phyloP scores from a whole-genome alignment of 2,113 vertebrate species.

The Alouatta palliata region DNA sequence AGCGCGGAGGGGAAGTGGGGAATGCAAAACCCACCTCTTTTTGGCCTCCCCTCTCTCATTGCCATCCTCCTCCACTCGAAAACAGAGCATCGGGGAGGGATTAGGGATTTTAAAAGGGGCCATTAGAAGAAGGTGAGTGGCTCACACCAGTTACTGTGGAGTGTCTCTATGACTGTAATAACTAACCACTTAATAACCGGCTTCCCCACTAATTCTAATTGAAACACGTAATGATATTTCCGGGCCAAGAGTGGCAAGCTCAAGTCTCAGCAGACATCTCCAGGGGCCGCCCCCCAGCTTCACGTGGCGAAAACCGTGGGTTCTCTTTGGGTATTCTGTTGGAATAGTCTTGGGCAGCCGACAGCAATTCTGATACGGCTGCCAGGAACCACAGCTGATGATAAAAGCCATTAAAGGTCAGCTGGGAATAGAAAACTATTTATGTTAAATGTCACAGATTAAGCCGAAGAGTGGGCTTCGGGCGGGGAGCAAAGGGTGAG shows the following conservation, averaged over 20 bases:
- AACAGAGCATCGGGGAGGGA: not conserved
- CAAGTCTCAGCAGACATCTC: not conserved
- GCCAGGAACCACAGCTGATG: conserved; percentile 67
- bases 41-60: not conserved
- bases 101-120: conserved; percentile 14
- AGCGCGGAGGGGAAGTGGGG: rapidly evolving
- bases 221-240: conserved; percentile 68
- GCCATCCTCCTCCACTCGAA: not conserved
- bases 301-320: not conserved
- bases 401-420: conserved; percentile 75
- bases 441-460: conserved; percentile 77
- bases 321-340: not conserved
- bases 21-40: not conserved
- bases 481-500: conserved; percentile 32
- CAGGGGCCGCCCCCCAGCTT: not conserved
- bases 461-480: not conserved
- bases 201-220: conserved; percentile 75
- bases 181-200: conserved; percentile 74
- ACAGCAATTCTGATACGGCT: not conserved
- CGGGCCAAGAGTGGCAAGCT: not conserved
- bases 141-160: conserved; percentile 38
- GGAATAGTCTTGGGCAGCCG: not conserved
- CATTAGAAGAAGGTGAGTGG: not conserved
- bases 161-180: conserved; percentile 76
- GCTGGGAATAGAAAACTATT: conserved; percentile 68